phyloP scores from a whole-genome alignment of 2,797 vertebrate species.

The Pseudochirops cupreus region DNA sequence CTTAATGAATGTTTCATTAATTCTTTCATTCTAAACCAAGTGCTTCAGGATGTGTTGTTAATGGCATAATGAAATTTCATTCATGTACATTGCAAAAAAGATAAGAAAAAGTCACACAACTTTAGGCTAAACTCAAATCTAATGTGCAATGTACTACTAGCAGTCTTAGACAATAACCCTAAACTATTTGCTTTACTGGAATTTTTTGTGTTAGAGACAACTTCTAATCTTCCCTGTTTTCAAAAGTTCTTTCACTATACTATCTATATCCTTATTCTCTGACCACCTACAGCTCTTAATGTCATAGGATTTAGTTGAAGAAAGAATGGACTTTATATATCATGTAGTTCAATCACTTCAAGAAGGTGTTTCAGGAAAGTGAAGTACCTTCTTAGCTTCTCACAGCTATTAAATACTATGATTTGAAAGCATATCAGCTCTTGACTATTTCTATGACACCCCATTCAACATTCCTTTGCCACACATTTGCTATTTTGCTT shows the following conservation, averaged over 20 bases:
- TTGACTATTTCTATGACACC: neutral
- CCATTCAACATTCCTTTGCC: neutral
- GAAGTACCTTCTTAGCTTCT: neutral
- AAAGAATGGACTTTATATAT: neutral
- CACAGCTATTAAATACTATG: neutral
- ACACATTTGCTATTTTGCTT: neutral
- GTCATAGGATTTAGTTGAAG: neutral
- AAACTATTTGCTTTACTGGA: neutral
- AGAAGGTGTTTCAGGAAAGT: neutral
- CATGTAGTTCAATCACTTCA: neutral
- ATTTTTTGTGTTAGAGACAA: neutral
- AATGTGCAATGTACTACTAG: neutral
- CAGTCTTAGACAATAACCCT: neutral
- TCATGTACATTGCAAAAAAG: slow-evolving; percentile 24
- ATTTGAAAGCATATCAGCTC: neutral
- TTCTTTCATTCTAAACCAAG: slow-evolving; percentile 22
- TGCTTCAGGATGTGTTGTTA: neutral
- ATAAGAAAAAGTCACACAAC: slow-evolving; percentile 22
- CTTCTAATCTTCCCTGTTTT: neutral
- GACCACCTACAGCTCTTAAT: neutral
- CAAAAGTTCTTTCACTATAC: neutral
- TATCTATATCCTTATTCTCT: neutral
- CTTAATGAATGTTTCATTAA: slow-evolving; percentile 41
- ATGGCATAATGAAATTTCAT: slow-evolving; percentile 11
- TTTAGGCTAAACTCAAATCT: neutral